phyloP scores from a whole-genome alignment of 1,140 invertebrate genomes.

The Heliothis subflexa region DNA sequence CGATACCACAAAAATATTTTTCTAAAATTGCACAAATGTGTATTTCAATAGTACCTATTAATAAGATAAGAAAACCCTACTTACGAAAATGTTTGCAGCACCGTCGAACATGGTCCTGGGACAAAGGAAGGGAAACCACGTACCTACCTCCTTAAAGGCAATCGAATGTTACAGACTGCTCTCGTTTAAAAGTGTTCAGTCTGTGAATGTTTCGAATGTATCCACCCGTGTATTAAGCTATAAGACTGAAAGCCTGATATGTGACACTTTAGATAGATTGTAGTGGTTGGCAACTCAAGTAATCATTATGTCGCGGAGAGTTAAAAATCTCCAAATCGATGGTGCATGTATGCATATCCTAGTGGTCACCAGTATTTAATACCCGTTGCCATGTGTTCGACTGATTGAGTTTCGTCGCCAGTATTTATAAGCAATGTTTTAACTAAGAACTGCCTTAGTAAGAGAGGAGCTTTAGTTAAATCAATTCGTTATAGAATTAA shows the following conservation, averaged over 20 bases:
- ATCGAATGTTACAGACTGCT: no score
- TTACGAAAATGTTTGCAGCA: not conserved
- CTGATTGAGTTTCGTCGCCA: conserved; percentile 37
- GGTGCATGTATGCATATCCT: not conserved
- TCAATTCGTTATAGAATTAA: conserved; percentile 51
- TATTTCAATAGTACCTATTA: not conserved
- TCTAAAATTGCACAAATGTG: conserved; percentile 20
- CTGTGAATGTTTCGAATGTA: no score
- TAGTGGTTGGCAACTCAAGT: not conserved
- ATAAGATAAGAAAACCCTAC: not conserved
- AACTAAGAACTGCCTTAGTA: conserved; percentile 45
- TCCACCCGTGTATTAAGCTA: no score
- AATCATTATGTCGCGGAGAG: not conserved
- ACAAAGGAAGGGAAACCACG: no score
- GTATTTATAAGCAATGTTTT: conserved; percentile 33
- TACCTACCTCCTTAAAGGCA: no score
- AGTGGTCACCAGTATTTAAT: not conserved
- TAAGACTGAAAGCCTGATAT: not conserved
- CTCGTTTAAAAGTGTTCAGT: no score
- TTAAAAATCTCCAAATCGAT: not conserved
- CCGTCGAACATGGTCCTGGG: not conserved
- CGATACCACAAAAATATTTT: conserved; percentile 2
- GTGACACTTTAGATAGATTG: not conserved
- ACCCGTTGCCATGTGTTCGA: conserved; percentile 20
- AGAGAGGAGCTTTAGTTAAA: conserved; percentile 38